phyloP scores from a whole-genome alignment of 35 echinoderm and acorn worm species.

The Hemicentrotus pulcherrimus region DNA sequence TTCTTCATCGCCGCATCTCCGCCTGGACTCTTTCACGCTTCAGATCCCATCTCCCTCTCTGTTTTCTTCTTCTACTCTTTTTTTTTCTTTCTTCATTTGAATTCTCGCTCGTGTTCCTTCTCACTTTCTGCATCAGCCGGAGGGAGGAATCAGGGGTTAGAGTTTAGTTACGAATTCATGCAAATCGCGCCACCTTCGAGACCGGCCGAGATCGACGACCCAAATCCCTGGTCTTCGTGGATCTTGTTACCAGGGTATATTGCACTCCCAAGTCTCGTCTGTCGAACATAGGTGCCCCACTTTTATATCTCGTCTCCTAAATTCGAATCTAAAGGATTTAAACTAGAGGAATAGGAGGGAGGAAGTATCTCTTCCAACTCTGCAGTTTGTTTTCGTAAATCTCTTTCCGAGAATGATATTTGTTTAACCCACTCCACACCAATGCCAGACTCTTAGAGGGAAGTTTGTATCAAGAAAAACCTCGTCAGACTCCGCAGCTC shows the following conservation, averaged over 20 bases:
- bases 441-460: no score
- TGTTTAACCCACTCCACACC: no score
- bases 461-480: no score
- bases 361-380: background rate
- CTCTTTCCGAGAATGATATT: background rate
- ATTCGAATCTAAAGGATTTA: background rate
- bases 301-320: background rate
- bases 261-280: background rate
- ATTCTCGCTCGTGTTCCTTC: constrained; percentile 15
- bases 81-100: background rate
- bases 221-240: constrained; percentile 27
- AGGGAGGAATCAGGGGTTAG: background rate
- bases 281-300: background rate
- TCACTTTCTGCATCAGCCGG: background rate
- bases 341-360: background rate
- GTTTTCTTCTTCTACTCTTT: background rate
- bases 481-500: no score
- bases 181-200: background rate
- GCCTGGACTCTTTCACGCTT: background rate
- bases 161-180: constrained; percentile 39
- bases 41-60: background rate
- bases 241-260: background rate
- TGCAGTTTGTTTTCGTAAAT: background rate
- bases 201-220: background rate
- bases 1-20: background rate